Percentiles rank a stretch among this genome's conserved stretches.
Evolutionary conservation across 35 echinoderm and acorn worm genomes (phyloP).

Genomic region (Eucidaris tribuloides): DNA sequence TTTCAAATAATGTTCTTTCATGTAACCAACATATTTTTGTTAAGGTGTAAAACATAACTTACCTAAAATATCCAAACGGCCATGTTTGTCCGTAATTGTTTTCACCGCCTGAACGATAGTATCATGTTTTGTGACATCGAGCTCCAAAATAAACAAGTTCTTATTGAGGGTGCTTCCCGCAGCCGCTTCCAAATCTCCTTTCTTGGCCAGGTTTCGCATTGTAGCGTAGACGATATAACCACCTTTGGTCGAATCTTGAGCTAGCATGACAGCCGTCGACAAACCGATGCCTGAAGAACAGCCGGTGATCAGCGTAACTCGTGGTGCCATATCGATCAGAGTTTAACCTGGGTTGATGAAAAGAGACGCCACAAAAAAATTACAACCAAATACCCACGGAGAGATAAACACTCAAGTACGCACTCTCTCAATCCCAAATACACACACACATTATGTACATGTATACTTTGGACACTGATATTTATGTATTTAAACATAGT

Average conservation of each 20-base stretch:
- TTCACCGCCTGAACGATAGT: slow-evolving; percentile 29
- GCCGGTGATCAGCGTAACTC: not conserved
- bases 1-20: not conserved
- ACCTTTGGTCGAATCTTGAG: not conserved
- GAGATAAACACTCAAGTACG: too few relatives aligned
- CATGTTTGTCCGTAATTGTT: slow-evolving; percentile 26
- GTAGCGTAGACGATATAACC: slow-evolving; percentile 53
- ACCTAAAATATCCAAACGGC: slow-evolving; percentile 53
- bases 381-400: too few relatives aligned
- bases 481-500: too few relatives aligned
- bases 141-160: slow-evolving; percentile 52
- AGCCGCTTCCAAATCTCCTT: slow-evolving; percentile 31
- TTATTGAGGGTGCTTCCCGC: slow-evolving; percentile 44
- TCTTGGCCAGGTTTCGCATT: slow-evolving; percentile 65
- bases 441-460: too few relatives aligned
- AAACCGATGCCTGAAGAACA: slow-evolving; percentile 13
- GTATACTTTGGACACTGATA: too few relatives aligned
- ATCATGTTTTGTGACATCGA: slow-evolving; percentile 50
- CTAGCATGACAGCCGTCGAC: not conserved
- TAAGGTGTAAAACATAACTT: too few relatives aligned
- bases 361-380: too few relatives aligned
- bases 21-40: not conserved
- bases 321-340: too few relatives aligned
- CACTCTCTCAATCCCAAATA: too few relatives aligned
- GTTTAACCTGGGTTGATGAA: too few relatives aligned